Conservation (phyloP, 1,140 invertebrate genomes). For the Polypedilum vanderplanki region DNA sequence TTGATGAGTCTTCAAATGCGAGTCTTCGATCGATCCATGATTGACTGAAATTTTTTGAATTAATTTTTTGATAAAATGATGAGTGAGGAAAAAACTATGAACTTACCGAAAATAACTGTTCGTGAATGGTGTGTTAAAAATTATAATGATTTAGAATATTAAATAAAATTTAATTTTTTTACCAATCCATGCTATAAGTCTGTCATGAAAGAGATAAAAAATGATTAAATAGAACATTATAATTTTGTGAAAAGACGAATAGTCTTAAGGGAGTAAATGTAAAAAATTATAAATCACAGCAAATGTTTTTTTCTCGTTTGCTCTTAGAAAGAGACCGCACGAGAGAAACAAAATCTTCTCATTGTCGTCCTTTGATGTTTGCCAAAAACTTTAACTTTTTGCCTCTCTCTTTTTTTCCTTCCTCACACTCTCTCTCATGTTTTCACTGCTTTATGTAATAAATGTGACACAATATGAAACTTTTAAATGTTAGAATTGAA, state of each 20-base stretch:
- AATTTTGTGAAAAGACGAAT: not conserved
- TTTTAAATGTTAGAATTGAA: not conserved
- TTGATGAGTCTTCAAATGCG: constrained; percentile 56
- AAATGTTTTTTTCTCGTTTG: not conserved
- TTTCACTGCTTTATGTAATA: constrained; percentile 5
- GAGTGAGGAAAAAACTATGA: not conserved
- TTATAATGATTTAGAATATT: no score
- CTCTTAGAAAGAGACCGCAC: not conserved
- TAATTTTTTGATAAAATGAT: not conserved
- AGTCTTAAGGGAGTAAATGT: not conserved
- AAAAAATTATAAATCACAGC: not conserved
- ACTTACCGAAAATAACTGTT: constrained; percentile 63
- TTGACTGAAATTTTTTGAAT: constrained; percentile 45
- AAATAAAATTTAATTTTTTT: no score
- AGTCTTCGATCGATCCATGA: constrained; percentile 69
- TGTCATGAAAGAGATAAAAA: constrained; percentile 47
- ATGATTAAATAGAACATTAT: not conserved
- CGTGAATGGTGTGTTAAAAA: no score
- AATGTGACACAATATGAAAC: constrained; percentile 8
- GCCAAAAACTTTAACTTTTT: constrained; percentile 24
- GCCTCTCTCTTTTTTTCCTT: not conserved
- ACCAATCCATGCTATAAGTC: constrained; percentile 81
- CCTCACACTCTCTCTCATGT: not conserved
- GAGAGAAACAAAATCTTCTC: constrained; percentile 28
- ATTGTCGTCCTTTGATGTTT: not conserved